phyloP scores from a whole-genome alignment of 2,113 vertebrate species.

The Calonectris borealis region DNA sequence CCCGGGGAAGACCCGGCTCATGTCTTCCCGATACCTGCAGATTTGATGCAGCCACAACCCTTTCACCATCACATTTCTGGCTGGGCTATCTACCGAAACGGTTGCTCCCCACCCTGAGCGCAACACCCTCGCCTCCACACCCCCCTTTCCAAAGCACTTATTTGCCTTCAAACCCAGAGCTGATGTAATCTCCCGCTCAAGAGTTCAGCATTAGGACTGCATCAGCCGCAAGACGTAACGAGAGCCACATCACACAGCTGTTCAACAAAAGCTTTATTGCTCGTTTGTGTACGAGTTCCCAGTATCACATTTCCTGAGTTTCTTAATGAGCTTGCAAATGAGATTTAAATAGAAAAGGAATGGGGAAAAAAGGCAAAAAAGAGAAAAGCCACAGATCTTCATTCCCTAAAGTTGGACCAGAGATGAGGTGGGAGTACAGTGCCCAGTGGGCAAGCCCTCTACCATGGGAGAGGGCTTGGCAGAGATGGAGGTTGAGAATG shows the following conservation, averaged over 20 bases:
- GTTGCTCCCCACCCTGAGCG: fast-evolving
- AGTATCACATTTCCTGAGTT: conserved; percentile 57
- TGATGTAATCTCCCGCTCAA: conserved; percentile 45
- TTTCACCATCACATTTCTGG: fast-evolving
- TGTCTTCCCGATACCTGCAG: neutral
- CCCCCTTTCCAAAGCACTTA: neutral
- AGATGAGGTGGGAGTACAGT: neutral
- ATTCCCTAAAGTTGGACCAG: neutral
- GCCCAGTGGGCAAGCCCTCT: neutral
- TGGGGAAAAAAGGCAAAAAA: neutral
- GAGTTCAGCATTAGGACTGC: conserved; percentile 41
- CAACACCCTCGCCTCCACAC: neutral
- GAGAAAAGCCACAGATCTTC: neutral
- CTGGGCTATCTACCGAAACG: neutral
- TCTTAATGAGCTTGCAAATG: conserved; percentile 65
- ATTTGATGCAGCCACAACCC: neutral
- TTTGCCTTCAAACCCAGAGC: neutral
- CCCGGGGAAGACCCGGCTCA: fast-evolving
- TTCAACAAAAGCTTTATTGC: conserved; percentile 68
- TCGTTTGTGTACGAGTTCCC: conserved; percentile 39
- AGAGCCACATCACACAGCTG: conserved; percentile 63
- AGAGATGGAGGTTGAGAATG: neutral
- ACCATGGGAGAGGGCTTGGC: fast-evolving
- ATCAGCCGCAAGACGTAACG: conserved; percentile 2
- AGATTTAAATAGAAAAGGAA: conserved; percentile 55